Base-by-base conservation (phyloP, 2,113 vertebrate species). In the Spea bombifrons region DNA sequence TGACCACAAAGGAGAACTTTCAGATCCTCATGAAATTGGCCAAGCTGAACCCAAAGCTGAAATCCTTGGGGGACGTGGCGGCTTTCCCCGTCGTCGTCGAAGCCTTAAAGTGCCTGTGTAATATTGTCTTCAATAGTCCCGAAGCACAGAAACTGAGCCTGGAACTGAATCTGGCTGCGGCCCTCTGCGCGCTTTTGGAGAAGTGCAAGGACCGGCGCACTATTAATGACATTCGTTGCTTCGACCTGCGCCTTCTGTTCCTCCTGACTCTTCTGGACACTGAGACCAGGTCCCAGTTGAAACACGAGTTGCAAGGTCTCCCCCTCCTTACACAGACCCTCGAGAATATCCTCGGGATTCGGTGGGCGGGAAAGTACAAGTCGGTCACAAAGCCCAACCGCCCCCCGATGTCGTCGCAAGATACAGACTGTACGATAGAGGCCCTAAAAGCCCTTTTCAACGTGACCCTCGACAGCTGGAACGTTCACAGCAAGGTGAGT, bases 41-140 rank as follows among this genome's bases (percentile, higher is more conserved):
- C 48, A 91, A 87, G 78, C 88, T 99, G 78, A 89, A 87, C 45
- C 68, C 85, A 73, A 85, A 85, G 7, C 90, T 90, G 59, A 87
- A 90, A 49, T 89, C 85, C 77, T 83, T 92, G 71, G 91, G 91
- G 15, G 94, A 91, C 75, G 86, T 69, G 45, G 86, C 87, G 57
- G 91, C 95, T 81, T 94, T 93, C 84, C 91, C 92, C 46, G 94
- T 98, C 83, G 93, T 94, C 76, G 94, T 98, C 85, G 97, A 99
- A 89, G 96, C 97, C 12, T 88, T 99, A 73, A 99, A 99, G 92
- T 99, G 97, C 89, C 92, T 99, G 71, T 98, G 97, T 87, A 99
- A 99, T 50, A 92, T 99, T 50, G 90, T 99, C 80, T 99, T 94
- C 88, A 99, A 99, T 85, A 99, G 97, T 75, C 86, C 91, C 46